Conservation (phyloP, 2,797 vertebrate species). For the Eulemur coronatus region DNA sequence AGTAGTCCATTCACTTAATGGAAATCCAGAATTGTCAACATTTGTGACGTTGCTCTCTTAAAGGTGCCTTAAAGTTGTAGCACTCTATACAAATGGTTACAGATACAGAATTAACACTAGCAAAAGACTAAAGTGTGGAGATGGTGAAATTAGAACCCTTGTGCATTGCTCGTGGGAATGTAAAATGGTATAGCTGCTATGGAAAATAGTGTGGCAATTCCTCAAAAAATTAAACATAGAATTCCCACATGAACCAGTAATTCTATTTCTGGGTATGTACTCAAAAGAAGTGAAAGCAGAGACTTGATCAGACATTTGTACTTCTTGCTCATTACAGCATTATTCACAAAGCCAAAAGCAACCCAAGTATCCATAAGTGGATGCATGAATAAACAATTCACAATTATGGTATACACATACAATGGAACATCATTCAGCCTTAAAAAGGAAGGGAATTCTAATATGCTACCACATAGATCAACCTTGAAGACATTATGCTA, state of each 20-base stretch:
- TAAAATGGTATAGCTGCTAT: not conserved
- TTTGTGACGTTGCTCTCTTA: not conserved
- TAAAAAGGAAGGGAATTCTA: slow-evolving; percentile 3
- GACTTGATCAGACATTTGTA: not conserved
- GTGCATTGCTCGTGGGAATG: not conserved
- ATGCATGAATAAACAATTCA: not conserved
- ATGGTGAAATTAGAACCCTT: not conserved
- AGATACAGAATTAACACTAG: slow-evolving; percentile 8
- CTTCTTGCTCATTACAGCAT: not conserved
- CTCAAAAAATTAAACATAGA: slow-evolving; percentile 10
- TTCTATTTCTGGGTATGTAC: not conserved
- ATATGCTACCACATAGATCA: not conserved
- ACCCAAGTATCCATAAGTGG: not conserved
- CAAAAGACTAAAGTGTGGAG: not conserved
- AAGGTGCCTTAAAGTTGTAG: not conserved
- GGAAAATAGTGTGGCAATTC: not conserved
- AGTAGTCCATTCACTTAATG: not conserved
- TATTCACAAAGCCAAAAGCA: not conserved
- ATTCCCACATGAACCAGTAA: not conserved
- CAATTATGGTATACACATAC: not conserved
- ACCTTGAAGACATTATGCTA: not conserved
- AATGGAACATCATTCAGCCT: not conserved
- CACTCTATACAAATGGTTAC: not conserved
- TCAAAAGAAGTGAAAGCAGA: not conserved
- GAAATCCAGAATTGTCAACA: slow-evolving; percentile 14